Percentiles rank a stretch among this genome's conserved stretches.
Evolutionary conservation across 2,888 invertebrate genomes (phyloP).

Genomic region (Ormyrus rosae): DNA sequence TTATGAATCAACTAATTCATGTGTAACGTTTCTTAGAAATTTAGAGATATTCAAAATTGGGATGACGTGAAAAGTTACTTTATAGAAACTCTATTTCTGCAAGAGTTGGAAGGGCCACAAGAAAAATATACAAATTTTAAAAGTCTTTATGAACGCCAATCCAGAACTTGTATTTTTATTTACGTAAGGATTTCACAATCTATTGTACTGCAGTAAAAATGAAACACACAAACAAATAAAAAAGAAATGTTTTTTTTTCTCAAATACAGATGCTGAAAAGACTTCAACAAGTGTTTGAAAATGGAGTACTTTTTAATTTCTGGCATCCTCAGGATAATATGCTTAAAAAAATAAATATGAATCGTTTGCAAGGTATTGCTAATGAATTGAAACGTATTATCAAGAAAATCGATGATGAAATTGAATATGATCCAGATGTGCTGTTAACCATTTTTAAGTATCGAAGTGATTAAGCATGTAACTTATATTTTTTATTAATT

Average conservation of each 20-base stretch:
- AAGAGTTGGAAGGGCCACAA: neutral
- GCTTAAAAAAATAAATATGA: neutral
- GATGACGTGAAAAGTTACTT: neutral
- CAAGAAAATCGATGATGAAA: neutral
- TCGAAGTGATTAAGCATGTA: no score
- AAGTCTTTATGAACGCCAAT: neutral
- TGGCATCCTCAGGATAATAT: conserved; percentile 1
- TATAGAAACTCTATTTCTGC: neutral
- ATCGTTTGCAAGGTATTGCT: neutral
- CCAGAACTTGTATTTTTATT: conserved; percentile 1
- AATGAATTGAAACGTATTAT: neutral
- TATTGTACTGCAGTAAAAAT: neutral
- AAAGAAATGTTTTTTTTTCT: neutral
- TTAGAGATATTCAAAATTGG: conserved; percentile 4
- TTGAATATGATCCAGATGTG: neutral
- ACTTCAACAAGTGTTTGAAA: neutral
- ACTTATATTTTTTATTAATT: no score
- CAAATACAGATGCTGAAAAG: neutral
- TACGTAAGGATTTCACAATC: neutral
- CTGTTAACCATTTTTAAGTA: no score
- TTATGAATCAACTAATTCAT: no score
- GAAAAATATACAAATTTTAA: neutral
- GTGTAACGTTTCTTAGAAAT: neutral
- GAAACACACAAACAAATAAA: no score
- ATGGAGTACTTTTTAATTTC: neutral